Base-by-base conservation (phyloP, 2,797 vertebrate species). In the Alectoris magna region DNA sequence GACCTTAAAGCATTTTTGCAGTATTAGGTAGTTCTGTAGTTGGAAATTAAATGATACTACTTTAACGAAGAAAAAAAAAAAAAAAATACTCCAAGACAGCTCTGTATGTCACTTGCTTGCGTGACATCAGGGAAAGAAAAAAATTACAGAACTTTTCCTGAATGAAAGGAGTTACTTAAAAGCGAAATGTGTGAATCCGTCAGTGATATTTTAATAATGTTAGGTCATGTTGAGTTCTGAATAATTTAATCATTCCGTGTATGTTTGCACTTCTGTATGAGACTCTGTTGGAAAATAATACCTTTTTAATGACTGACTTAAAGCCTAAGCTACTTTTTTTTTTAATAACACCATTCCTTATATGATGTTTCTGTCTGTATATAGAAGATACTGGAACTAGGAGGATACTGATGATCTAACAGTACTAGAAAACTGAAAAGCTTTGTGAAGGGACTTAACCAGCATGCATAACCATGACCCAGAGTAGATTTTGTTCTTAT, bases 201-300 rank as follows among this genome's bases (percentile, higher is more conserved):
- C 90, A 58, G 17, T 85, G 79, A 81, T 93, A 88, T 94, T 96
- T 95, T 96, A 96, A 95, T 93, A 96, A 86, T 83, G 75, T 72
- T 96, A 63, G 84, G 84, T 92, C 93, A 69, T 94, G 88, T 93
- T 90, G 87, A 93, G 84, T 95, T 96, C 81, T 88, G 79, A 92
- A 93, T 95, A 89, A 96, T 96, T 94, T 93, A 95, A 92, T 83
- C 75, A 92, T 90, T 93, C 87, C 60, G 24, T 94, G 67, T 93
- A 38, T 94, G 53, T 94, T 93, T 92, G 91, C 87, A 85, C 39
- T 96, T 94, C 89, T 92, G 53, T 93, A 93, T 93, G 92, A 94
- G 91, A 84, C 70, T 97, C 92, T 90, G 74, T 91, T 19, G 5
- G 94, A 90, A 94, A 95, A 96, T 93, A 95, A 96, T 93, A 92